phyloP scores from a whole-genome alignment of 2,888 invertebrate genomes.

The Xylocampa areola region DNA sequence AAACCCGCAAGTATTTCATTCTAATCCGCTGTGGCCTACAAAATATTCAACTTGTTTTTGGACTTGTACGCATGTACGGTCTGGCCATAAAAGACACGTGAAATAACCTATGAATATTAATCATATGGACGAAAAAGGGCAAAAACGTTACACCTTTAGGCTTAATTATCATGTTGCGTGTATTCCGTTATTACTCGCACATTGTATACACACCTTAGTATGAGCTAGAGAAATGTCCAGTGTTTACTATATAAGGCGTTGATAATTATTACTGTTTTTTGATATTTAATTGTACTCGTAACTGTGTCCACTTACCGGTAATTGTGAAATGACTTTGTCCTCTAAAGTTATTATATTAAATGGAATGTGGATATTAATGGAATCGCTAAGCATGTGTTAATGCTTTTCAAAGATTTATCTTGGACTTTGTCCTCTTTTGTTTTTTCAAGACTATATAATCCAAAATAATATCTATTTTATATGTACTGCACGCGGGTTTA shows the following conservation, averaged over 20 bases:
- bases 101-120: slow-evolving; percentile 58
- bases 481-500: too few species aligned
- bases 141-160: slow-evolving; percentile 46
- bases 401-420: too few species aligned
- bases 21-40: slow-evolving; percentile 20
- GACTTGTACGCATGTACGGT: slow-evolving; percentile 34
- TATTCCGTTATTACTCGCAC: slow-evolving; percentile 39
- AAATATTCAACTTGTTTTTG: slow-evolving; percentile 43
- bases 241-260: slow-evolving; percentile 19
- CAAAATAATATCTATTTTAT: too few species aligned
- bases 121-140: slow-evolving; percentile 46
- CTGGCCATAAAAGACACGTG: slow-evolving; percentile 44
- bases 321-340: slow-evolving; percentile 1
- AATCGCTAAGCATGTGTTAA: too few species aligned
- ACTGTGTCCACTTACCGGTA: slow-evolving; percentile 12
- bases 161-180: slow-evolving; percentile 57
- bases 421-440: too few species aligned
- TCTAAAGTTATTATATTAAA: too few species aligned
- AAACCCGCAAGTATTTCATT: background rate
- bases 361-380: too few species aligned
- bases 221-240: slow-evolving; percentile 20
- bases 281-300: background rate
- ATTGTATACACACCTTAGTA: slow-evolving; percentile 31
- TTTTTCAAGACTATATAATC: too few species aligned
- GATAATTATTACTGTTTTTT: slow-evolving; percentile 19